Evolutionary conservation across 2,113 vertebrate species (phyloP), one percentile per base, ranked within the genome.

Genomic region (Phyllostomus hastatus): DNA sequence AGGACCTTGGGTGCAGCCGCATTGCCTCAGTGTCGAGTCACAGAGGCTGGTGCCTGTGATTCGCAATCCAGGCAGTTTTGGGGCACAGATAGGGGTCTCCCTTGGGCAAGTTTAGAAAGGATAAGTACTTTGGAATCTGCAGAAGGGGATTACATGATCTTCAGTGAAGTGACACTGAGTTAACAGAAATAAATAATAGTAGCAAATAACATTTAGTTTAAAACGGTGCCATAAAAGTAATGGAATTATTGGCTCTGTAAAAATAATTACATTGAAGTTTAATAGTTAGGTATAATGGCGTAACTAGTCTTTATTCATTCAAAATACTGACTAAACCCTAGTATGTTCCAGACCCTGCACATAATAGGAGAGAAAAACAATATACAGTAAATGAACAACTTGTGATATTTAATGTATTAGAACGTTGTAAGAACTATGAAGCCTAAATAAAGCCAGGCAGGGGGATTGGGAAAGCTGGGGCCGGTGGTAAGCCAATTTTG

Each of bases 311-410:
- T 75, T 12, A 73, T 80, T 84, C 76, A 92, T 87, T 92, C 84
- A 57, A 17, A 91, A 54, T 95, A 95, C 10, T 84, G n/a, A 38
- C 93, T 75, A 90, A 95, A 86, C 10, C 48, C 75, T 48, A 20
- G 7, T 48, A 24, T 82, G 38, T 78, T 4, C 28, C 48, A 50
- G 73, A 90, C 16, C 24, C 35, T 79, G 24, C 41, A 75, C 48
- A 91, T 57, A 84, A 69, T 4, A 70, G 14, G 16, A 17, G 11
- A 64, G 41, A 59, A 16, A 66, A 64, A 76, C 5, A 79, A 43
- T 52, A 24, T 10, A 54, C 20, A 75, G 20, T 57, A 66, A 69
- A 85, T 20, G 78, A 92, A 91, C 57, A 6, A 22, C 4, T 70
- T 59, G 43, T 52, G 41, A 5, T 43, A 70, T 86, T 5, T 57